phyloP scores from a whole-genome alignment of 2,888 invertebrate species.

The Spodoptera littoralis region DNA sequence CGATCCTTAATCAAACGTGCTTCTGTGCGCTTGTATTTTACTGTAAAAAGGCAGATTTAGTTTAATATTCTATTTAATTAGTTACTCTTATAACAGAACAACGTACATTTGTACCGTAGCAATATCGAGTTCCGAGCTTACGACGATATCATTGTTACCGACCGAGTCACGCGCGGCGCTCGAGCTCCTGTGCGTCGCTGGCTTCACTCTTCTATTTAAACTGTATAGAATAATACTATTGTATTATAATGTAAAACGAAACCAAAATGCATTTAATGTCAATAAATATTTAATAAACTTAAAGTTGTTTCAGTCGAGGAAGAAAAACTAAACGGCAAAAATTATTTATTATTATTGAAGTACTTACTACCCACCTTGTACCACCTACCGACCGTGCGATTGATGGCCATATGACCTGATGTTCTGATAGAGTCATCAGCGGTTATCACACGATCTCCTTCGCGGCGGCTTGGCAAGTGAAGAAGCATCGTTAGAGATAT shows the following conservation, averaged over 20 bases:
- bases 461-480: no score
- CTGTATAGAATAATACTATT: constrained; percentile 49
- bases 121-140: constrained; percentile 57
- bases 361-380: no score
- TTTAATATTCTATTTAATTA: constrained; percentile 40
- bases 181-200: neutral
- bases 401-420: no score
- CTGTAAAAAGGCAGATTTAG: constrained; percentile 29
- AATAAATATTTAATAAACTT: constrained; percentile 52
- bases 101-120: constrained; percentile 15
- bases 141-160: constrained; percentile 52
- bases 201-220: constrained; percentile 43
- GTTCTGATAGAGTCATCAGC: no score
- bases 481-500: no score
- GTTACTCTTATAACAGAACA: constrained; percentile 10
- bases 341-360: no score
- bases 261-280: constrained; percentile 76
- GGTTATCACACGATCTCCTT: no score
- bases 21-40: constrained; percentile 29
- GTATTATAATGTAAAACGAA: constrained; percentile 62
- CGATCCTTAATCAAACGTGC: constrained; percentile 7
- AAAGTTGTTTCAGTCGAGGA: constrained; percentile 12
- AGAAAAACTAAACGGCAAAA: no score
- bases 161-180: neutral
- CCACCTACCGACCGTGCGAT: no score